phyloP scores from a whole-genome alignment of 2,113 vertebrate species.

The Triplophysa rosa region DNA sequence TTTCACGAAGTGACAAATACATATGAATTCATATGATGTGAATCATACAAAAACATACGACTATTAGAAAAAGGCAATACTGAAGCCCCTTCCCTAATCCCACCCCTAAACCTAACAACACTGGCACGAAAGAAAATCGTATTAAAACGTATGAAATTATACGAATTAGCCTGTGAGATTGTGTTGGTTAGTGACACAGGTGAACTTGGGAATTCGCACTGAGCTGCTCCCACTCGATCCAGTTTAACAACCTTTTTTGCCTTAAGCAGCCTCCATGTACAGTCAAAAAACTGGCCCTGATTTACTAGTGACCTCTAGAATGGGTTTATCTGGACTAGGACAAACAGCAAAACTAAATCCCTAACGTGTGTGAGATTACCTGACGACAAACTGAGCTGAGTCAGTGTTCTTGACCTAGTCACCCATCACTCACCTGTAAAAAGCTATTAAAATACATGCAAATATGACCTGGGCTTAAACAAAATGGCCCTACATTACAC shows the following conservation, averaged over 20 bases:
- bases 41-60: no score
- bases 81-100: no score
- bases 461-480: not conserved
- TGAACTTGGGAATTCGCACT: constrained; percentile 63
- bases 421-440: not conserved
- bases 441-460: constrained; percentile 4
- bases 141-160: no score
- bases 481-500: not conserved
- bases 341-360: constrained; percentile 76
- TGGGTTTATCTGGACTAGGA: constrained; percentile 66
- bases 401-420: not conserved
- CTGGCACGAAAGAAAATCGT: no score
- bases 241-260: constrained; percentile 8
- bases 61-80: no score
- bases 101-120: no score
- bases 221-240: constrained; percentile 44
- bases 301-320: constrained; percentile 71
- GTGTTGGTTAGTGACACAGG: constrained; percentile 57
- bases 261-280: not conserved
- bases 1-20: no score
- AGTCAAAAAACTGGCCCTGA: constrained; percentile 35
- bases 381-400: constrained; percentile 51
- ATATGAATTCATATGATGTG: no score
- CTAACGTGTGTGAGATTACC: constrained; percentile 72
- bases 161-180: no score